Evolutionary conservation across 1,140 invertebrate genomes (phyloP), one percentile per base, ranked within the genome.

Genomic region (Pemphigus obesinymphae): DNA sequence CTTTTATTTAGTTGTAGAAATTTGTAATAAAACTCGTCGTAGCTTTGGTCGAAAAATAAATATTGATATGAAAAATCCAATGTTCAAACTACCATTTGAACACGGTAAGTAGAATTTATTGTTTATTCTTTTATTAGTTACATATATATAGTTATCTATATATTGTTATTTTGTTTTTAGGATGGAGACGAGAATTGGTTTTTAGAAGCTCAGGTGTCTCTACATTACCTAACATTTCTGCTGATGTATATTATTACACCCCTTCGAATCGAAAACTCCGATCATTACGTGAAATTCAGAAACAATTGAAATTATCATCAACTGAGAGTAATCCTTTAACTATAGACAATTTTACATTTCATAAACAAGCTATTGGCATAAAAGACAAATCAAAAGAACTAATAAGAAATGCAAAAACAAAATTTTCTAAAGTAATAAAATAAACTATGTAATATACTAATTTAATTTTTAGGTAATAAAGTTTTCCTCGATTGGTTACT

Each of bases 191-290:
- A 40, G 93, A 94, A 86, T 86, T 94, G 26, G 92, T 95, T 26
- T 90, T 90, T 86, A 89, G 92, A 72, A 90, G 90, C 31, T 87
- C 88, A 83, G 87, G 89, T 84, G 86, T 87, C 72, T 85, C 87
- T 84, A 43, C 72, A 34, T 2, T 23, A 29, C 4, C n/a, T 50
- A 75, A 82, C n/a, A n/a, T n/a, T n/a, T 63, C 34, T 85, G 91
- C 90, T 31, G 93, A 94, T 86, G 91, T 94, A 80, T 93, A 94
- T 87, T 95, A 94, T 87, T 93, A 92, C 85, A 90, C 91, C 82
- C 93, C 93, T 20, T 86, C 84, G n/a, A 92, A 92, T 0, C 92
- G 92, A 85, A 94, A 93, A 87, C 86, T 93, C 7, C 86, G 92
- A 45, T 93, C 92, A 76, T 89, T 89, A 78, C 86, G 90, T 84